Base-by-base conservation (phyloP, 2,888 invertebrate genomes). In the Amblyteles armatorius region DNA sequence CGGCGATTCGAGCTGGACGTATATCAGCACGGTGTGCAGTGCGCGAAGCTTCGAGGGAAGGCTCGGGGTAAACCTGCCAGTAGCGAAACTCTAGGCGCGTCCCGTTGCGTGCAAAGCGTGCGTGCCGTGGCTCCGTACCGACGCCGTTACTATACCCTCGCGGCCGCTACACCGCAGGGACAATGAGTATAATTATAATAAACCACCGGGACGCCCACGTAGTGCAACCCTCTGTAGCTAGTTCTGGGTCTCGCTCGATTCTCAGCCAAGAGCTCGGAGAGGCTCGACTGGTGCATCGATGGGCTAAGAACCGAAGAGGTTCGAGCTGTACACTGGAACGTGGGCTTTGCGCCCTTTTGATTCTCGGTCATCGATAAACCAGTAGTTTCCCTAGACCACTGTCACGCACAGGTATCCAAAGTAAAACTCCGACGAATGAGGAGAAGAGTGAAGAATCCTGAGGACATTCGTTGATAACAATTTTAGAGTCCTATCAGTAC, bases 101-200 rank as follows among this genome's bases (percentile, higher is more conserved):
- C 84, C 48, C 77, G 78, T 87, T 85, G 85, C 86, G 86, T 85
- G 88, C 87, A 84, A 84, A 82, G 79, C 87, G 90, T 89, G 89
- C 89, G 86, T 91, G 89, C 82, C 85, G 60, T 60, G 82, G 67
- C 76, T 85, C 22, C 87, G 81, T 85, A 73, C 83, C 82, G 83
- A 52, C 63, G 72, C 81, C 73, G 81, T 82, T 81, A 78, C 72
- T 55, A 67, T 65, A 68, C 79, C 74, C 60, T 55, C 74, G 71
- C 60, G 72, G 71, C 73, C 77, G 85, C 86, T 80, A 83, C 87
- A 88, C 88, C 88, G 88, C 86, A 85, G 83, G 90, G 88, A 90
- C 90, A 92, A 90, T 90, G 88, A 91, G 89, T 91, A 87, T 91
- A 90, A 91, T 92, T 91, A 91, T 90, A 88, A 91, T 88, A 89